Conservation (phyloP, 2,797 vertebrate species). For the Vespertilio murinus region DNA sequence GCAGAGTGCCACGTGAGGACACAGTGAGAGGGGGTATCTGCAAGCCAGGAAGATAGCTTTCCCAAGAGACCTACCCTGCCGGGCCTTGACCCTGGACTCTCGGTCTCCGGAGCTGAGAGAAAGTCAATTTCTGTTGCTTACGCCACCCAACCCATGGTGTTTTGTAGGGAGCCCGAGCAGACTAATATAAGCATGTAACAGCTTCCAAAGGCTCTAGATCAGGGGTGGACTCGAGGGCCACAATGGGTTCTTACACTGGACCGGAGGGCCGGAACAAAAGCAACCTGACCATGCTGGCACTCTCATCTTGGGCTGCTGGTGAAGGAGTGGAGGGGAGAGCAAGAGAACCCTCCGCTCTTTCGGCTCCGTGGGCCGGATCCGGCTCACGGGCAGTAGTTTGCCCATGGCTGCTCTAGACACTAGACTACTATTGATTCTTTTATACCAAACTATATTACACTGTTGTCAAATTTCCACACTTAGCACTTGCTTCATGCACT, state of each 20-base stretch:
- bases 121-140: background rate
- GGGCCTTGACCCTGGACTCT: background rate
- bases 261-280: too few relatives aligned
- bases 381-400: too few relatives aligned
- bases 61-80: background rate
- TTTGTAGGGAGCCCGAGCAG: background rate
- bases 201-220: background rate
- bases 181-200: background rate
- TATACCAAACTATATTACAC: background rate
- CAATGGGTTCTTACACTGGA: too few relatives aligned
- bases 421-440: background rate
- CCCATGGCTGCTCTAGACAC: too few relatives aligned
- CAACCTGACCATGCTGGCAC: too few relatives aligned
- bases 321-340: too few relatives aligned
- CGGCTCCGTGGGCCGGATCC: too few relatives aligned
- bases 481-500: background rate
- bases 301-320: too few relatives aligned
- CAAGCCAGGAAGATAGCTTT: background rate
- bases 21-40: background rate
- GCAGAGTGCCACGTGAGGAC: background rate
- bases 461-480: background rate
- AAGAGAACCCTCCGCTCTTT: too few relatives aligned
- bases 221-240: too few relatives aligned
- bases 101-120: background rate
- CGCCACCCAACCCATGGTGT: background rate